These are phyloP conservation scores for Cyprinella venusta DNA, from an alignment of 2,797 vertebrate species.

Conservation along the genomic window DNA sequence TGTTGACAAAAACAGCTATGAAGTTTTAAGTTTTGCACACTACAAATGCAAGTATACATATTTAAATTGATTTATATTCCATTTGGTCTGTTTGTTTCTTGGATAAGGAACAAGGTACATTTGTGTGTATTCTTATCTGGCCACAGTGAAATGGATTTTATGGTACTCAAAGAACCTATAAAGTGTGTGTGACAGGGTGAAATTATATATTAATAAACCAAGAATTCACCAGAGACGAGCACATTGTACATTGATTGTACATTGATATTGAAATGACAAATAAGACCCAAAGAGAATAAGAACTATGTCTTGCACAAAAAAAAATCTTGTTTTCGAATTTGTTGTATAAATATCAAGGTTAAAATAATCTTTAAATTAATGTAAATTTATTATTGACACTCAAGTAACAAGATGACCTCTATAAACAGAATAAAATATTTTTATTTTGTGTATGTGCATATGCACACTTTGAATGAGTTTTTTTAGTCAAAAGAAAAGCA, in stretches of 20 bases:
- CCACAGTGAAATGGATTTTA: neutral
- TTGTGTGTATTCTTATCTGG: constrained; percentile 17
- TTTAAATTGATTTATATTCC: constrained; percentile 71
- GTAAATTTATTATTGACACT: neutral
- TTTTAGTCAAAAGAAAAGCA: too few relatives aligned
- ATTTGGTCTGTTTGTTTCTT: constrained; percentile 58
- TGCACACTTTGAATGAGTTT: neutral
- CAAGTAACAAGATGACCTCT: neutral
- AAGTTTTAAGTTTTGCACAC: constrained; percentile 59
- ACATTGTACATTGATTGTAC: too few relatives aligned
- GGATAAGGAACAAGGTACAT: constrained; percentile 33
- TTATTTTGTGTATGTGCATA: neutral
- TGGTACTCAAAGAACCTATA: constrained; percentile 12
- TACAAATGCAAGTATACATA: constrained; percentile 50
- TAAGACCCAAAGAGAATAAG: neutral
- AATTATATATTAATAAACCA: constrained; percentile 2
- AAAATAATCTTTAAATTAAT: too few relatives aligned
- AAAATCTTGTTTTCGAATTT: too few relatives aligned
- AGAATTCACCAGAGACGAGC: constrained; percentile 4
- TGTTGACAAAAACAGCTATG: constrained; percentile 43
- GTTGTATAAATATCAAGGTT: too few relatives aligned
- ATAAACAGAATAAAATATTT: neutral
- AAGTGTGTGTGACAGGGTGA: constrained; percentile 11
- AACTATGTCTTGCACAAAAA: neutral
- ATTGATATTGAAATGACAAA: neutral